Evolutionary conservation across 2,113 vertebrate species (phyloP).

Genomic region (Rattus rattus): DNA sequence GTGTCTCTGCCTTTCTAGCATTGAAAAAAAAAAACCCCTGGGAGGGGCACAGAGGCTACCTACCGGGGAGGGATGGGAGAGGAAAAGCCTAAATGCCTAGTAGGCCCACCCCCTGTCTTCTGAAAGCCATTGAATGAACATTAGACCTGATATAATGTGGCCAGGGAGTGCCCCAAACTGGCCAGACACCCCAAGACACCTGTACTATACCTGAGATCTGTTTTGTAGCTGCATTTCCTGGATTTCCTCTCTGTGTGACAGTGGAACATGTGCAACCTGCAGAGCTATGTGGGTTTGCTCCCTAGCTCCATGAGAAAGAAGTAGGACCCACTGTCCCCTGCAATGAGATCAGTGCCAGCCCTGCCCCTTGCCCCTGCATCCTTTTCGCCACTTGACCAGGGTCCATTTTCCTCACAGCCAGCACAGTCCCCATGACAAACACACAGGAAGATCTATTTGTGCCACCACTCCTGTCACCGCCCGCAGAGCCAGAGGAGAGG

Average conservation of each 20-base stretch:
- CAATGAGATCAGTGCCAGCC: background rate
- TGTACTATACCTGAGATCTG: background rate
- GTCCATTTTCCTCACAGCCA: conserved; percentile 46
- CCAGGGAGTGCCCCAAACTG: background rate
- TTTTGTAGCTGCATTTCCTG: background rate
- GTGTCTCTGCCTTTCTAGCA: background rate
- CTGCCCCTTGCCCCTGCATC: background rate
- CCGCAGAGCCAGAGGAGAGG: conserved; percentile 77
- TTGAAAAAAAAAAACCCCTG: background rate
- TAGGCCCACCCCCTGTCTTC: background rate
- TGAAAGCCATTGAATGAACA: background rate
- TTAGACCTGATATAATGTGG: background rate
- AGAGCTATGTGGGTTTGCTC: background rate
- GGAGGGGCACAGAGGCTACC: background rate
- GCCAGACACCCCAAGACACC: background rate
- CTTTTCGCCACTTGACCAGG: conserved; percentile 16
- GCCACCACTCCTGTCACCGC: conserved; percentile 63
- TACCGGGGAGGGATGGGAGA: background rate
- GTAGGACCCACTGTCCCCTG: background rate
- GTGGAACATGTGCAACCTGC: background rate
- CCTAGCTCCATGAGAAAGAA: background rate
- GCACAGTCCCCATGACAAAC: conserved; percentile 65
- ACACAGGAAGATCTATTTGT: conserved; percentile 82
- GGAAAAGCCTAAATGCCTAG: background rate
- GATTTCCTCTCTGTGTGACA: background rate